Evolutionary conservation across 2,888 invertebrate genomes (phyloP).

Genomic region (Adineta ricciae): DNA sequence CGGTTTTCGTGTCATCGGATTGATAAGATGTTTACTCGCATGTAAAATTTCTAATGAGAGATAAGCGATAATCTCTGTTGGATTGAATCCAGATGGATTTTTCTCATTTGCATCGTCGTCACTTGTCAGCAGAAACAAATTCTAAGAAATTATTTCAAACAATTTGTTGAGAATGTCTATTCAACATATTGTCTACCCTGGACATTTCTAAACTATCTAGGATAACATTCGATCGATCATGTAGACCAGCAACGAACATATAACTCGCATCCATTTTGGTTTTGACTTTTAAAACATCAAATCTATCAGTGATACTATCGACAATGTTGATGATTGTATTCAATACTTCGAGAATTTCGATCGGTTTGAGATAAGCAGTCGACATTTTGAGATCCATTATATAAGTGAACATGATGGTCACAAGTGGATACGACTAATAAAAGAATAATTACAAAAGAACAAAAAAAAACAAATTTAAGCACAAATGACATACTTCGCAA

Average conservation of each 20-base stretch:
- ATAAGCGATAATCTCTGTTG: slow-evolving; percentile 20
- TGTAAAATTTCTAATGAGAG: slow-evolving; percentile 23
- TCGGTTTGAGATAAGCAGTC: slow-evolving; percentile 18
- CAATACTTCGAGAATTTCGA: slow-evolving; percentile 23
- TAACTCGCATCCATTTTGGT: slow-evolving; percentile 75
- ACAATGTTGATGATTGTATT: slow-evolving; percentile 19
- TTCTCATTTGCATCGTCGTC: background rate
- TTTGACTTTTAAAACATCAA: slow-evolving; percentile 81
- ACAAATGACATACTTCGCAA: slow-evolving; percentile 9
- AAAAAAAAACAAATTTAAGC: background rate
- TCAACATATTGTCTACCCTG: background rate
- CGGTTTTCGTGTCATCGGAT: background rate
- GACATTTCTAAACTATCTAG: background rate
- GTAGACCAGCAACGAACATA: slow-evolving; percentile 81
- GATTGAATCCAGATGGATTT: slow-evolving; percentile 35
- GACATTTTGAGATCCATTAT: slow-evolving; percentile 23
- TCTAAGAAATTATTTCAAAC: background rate
- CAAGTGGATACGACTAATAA: slow-evolving; percentile 15
- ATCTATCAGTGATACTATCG: slow-evolving; percentile 61
- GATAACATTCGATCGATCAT: slow-evolving; percentile 55
- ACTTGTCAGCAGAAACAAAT: background rate
- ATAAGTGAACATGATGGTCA: slow-evolving; percentile 30
- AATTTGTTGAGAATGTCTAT: background rate
- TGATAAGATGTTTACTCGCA: slow-evolving; percentile 23
- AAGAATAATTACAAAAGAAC: no score